Percentiles rank a stretch among this genome's conserved stretches.
Conservation (phyloP, 2,888 invertebrate species). For the Drosophila longiperda region DNA sequence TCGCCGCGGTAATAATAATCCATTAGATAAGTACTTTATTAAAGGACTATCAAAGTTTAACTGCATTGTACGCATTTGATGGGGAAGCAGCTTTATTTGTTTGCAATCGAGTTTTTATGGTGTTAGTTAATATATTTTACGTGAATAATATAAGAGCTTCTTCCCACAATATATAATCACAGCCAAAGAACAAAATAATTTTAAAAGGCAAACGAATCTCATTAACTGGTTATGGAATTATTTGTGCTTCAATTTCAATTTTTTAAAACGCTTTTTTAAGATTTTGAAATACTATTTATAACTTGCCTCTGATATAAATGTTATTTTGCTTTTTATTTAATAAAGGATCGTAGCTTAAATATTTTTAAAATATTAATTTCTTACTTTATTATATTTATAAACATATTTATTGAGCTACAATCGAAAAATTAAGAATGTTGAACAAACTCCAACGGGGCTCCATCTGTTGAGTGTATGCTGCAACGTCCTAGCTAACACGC, state of each 20-base stretch:
- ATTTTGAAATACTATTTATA: background rate
- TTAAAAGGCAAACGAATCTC: background rate
- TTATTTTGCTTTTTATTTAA: background rate
- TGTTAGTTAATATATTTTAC: background rate
- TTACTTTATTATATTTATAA: background rate
- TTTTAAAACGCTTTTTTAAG: background rate
- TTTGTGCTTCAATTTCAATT: background rate
- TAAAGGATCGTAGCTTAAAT: too few relatives aligned
- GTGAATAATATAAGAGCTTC: background rate
- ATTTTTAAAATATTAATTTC: background rate
- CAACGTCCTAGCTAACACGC: slow-evolving; percentile 3
- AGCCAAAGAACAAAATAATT: background rate
- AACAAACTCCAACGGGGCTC: accelerated
- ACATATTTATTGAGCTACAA: background rate
- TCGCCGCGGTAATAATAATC: slow-evolving; percentile 51
- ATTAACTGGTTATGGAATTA: background rate
- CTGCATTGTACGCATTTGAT: slow-evolving; percentile 12
- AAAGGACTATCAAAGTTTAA: slow-evolving; percentile 28
- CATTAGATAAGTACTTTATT: slow-evolving; percentile 48
- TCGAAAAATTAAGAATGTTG: background rate
- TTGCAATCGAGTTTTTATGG: background rate
- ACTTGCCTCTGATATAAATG: background rate
- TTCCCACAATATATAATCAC: background rate
- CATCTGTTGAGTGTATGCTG: background rate
- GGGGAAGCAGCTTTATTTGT: background rate